phyloP scores from a whole-genome alignment of 2,888 invertebrate species.

The Tetheella fluctuosa region DNA sequence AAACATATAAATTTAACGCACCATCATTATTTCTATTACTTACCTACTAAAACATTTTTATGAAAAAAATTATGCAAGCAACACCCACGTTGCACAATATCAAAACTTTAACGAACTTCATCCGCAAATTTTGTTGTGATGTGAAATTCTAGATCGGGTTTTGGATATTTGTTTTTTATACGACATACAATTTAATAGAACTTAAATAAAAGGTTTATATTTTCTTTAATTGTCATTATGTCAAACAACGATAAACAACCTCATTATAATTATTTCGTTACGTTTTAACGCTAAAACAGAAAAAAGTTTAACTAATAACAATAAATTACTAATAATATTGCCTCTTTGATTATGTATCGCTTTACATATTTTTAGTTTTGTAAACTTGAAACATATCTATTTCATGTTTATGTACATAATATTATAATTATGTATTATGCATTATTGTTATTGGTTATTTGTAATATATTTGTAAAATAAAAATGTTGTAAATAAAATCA shows the following conservation, averaged over 20 bases:
- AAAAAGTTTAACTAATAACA: slow-evolving; percentile 13
- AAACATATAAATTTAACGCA: too few species aligned
- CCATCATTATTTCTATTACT: too few species aligned
- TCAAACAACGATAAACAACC: too few species aligned
- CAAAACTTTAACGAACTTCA: slow-evolving; percentile 12
- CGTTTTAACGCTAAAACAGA: too few species aligned
- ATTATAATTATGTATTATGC: slow-evolving; percentile 52
- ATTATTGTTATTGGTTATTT: slow-evolving; percentile 48
- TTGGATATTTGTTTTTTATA: slow-evolving; percentile 2
- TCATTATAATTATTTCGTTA: too few species aligned
- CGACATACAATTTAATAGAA: neutral
- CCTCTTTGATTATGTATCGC: slow-evolving; percentile 30
- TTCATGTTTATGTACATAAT: slow-evolving; percentile 68
- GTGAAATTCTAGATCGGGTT: neutral
- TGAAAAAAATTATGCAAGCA: too few species aligned
- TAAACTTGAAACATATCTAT: slow-evolving; percentile 79
- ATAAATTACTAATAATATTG: slow-evolving; percentile 21
- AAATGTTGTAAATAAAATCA: slow-evolving; percentile 59
- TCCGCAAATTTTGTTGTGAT: slow-evolving; percentile 7
- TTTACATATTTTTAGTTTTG: slow-evolving; percentile 27
- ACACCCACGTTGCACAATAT: slow-evolving; percentile 13
- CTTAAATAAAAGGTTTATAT: too few species aligned
- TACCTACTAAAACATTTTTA: too few species aligned
- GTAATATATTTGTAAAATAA: slow-evolving; percentile 62
- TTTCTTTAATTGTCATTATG: too few species aligned